Conservation (phyloP, 23 tunicate genomes). For the Ciona savignyi region DNA sequence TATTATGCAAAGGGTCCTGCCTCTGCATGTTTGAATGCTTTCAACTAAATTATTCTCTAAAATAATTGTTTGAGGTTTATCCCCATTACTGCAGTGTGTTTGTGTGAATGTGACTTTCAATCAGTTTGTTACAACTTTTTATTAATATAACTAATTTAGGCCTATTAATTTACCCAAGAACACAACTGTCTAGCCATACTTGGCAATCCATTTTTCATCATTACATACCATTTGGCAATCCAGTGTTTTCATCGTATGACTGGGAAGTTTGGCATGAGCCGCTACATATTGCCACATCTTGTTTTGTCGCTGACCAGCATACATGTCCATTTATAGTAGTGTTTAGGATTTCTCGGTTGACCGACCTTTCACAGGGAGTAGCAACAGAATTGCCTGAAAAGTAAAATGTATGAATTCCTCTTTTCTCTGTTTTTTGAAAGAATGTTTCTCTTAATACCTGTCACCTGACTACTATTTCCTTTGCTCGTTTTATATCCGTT, state of each 20-base stretch:
- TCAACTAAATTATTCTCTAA: too few relatives aligned
- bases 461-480: not conserved
- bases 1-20: too few relatives aligned
- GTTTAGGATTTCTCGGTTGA: not conserved
- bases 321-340: not conserved
- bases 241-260: slow-evolving; percentile 2
- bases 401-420: not conserved
- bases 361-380: slow-evolving; percentile 2
- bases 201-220: too few relatives aligned
- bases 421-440: not conserved
- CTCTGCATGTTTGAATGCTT: too few relatives aligned
- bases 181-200: too few relatives aligned
- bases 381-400: not conserved
- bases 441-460: not conserved
- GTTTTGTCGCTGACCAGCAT: not conserved
- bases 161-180: too few relatives aligned
- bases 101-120: too few relatives aligned
- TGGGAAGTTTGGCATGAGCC: slow-evolving; percentile 11
- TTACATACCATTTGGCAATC: not conserved
- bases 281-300: not conserved
- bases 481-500: too few relatives aligned
- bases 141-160: too few relatives aligned
- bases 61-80: too few relatives aligned
- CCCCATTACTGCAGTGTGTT: too few relatives aligned
- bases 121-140: too few relatives aligned